A percentile compares a stretch with the other conserved stretches of the same genome.
phyloP scores from a whole-genome alignment of 2,888 invertebrate genomes.

The Ectobius pallidus region DNA sequence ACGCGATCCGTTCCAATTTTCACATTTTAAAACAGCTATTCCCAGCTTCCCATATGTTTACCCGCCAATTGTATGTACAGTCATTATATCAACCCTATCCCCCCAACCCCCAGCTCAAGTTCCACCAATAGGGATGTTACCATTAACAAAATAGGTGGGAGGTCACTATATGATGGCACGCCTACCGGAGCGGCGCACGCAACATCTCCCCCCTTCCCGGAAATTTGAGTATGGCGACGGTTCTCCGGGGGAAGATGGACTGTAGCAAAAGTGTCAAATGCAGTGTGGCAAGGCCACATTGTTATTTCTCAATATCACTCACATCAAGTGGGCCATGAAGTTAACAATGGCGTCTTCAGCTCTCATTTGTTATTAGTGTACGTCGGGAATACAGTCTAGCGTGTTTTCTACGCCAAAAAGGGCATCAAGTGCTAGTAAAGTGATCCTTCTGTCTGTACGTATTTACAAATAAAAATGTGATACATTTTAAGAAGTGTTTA shows the following conservation, averaged over 20 bases:
- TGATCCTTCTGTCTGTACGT: too few relatives aligned
- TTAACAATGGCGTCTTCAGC: too few relatives aligned
- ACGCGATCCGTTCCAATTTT: slow-evolving; percentile 24
- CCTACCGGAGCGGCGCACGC: slow-evolving; percentile 17
- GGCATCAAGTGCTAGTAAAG: too few relatives aligned
- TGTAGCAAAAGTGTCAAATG: slow-evolving; percentile 20
- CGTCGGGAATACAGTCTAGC: too few relatives aligned
- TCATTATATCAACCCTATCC: slow-evolving; percentile 23
- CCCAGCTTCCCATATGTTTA: slow-evolving; percentile 26
- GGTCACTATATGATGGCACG: neutral
- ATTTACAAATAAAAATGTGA: too few relatives aligned
- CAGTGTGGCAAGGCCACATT: neutral
- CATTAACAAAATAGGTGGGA: slow-evolving; percentile 27
- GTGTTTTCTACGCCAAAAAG: too few relatives aligned
- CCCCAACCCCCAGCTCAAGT: slow-evolving; percentile 22
- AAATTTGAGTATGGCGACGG: slow-evolving; percentile 24
- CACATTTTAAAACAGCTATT: slow-evolving; percentile 8
- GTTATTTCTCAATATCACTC: too few relatives aligned
- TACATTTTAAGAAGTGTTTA: too few relatives aligned
- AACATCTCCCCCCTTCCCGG: neutral
- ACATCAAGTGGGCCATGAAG: too few relatives aligned
- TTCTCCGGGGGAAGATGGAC: too few relatives aligned
- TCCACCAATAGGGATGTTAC: slow-evolving; percentile 34
- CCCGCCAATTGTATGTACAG: neutral
- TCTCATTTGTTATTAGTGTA: too few relatives aligned